Evolutionary conservation across 2,113 vertebrate species (phyloP).

Genomic region (Solenodon paradoxus): DNA sequence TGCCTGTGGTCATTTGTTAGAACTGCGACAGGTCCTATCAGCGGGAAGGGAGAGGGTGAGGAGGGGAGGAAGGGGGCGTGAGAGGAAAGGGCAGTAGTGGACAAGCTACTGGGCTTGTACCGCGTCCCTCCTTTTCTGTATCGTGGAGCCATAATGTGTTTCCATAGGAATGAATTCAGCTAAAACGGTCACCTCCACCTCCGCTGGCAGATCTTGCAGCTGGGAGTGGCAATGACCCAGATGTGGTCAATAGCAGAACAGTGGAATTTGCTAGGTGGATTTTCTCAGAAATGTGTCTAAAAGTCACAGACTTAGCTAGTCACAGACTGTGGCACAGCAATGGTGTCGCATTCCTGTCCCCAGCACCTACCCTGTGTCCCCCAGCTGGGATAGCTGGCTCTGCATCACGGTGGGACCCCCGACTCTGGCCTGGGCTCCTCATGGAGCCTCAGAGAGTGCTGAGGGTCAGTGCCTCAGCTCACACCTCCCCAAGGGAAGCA

Average conservation of each 20-base stretch:
- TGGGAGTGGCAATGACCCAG: not conserved
- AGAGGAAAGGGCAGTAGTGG: too few relatives aligned
- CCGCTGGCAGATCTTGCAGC: not conserved
- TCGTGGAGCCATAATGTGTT: not conserved
- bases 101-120: not conserved
- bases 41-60: fast-evolving
- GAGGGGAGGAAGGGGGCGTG: not conserved
- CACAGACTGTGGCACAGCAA: too few relatives aligned
- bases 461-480: too few relatives aligned
- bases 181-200: fast-evolving
- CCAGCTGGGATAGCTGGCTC: too few relatives aligned
- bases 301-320: not conserved
- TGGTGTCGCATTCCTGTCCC: too few relatives aligned
- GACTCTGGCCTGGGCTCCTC: too few relatives aligned
- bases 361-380: too few relatives aligned
- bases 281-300: not conserved
- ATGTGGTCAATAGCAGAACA: not conserved
- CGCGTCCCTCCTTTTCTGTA: not conserved
- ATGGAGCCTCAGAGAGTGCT: too few relatives aligned
- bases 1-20: not conserved
- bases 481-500: too few relatives aligned
- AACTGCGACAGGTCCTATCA: not conserved
- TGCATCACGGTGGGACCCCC: too few relatives aligned
- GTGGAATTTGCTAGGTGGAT: not conserved
- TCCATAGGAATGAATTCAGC: not conserved